Conservation (phyloP, 2,797 vertebrate genomes). For the Thamnophis elegans region DNA sequence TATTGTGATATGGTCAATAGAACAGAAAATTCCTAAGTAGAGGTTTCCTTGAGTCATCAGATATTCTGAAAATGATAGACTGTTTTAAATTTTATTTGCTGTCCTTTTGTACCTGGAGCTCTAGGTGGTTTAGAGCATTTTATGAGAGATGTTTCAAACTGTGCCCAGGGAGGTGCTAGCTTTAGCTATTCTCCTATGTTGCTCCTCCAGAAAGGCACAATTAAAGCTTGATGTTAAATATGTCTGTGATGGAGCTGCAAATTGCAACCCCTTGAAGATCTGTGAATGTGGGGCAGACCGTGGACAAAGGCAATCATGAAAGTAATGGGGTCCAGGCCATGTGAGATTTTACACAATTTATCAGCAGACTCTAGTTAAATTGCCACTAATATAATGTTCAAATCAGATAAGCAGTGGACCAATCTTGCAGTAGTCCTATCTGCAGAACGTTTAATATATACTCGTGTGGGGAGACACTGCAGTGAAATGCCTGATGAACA, state of each 20-base stretch:
- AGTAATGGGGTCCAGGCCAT: background rate
- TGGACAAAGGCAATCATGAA: background rate
- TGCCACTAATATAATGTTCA: background rate
- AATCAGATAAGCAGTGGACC: background rate
- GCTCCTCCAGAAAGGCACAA: background rate
- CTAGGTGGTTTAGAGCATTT: background rate
- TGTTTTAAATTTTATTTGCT: background rate
- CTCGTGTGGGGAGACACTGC: background rate
- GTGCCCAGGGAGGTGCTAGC: background rate
- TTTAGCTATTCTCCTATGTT: background rate
- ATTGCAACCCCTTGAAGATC: background rate
- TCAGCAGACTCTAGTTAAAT: background rate
- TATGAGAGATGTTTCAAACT: background rate
- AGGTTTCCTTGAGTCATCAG: background rate
- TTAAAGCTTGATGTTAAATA: background rate
- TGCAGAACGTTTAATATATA: background rate
- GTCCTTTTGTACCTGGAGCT: background rate
- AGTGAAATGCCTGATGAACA: background rate
- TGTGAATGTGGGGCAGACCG: background rate
- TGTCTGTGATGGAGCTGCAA: background rate
- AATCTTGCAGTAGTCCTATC: background rate
- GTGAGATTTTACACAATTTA: background rate
- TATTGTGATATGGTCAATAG: background rate
- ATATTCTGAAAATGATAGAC: background rate
- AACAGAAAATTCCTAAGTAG: background rate